Conservation (phyloP, 2,888 invertebrate genomes). For the Blomia tropicalis region DNA sequence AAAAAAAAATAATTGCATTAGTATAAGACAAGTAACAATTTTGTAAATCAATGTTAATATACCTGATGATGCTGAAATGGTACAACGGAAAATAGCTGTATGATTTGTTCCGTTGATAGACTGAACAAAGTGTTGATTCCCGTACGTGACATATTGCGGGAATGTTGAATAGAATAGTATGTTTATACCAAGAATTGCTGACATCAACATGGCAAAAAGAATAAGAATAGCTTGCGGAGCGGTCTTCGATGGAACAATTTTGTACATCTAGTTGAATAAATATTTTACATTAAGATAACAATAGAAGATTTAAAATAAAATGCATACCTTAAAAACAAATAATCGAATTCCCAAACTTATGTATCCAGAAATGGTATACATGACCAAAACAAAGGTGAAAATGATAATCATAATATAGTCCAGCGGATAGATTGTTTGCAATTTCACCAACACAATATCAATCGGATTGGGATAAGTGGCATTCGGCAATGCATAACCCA, state of each 20-base stretch:
- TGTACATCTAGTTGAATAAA: conserved; percentile 35
- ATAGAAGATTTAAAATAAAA: not conserved
- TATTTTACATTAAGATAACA: not conserved
- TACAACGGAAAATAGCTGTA: not conserved
- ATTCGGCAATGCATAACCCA: conserved; percentile 36
- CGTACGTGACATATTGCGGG: conserved; percentile 38
- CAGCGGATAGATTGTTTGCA: conserved; percentile 37
- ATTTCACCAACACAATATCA: conserved; percentile 35
- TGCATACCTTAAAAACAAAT: conserved; percentile 36
- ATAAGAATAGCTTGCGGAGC: conserved; percentile 37
- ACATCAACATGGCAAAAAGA: conserved; percentile 37
- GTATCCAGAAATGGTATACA: conserved; percentile 37
- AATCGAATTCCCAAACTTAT: conserved; percentile 37
- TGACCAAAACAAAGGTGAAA: conserved; percentile 35
- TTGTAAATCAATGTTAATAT: not conserved
- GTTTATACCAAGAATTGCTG: conserved; percentile 37
- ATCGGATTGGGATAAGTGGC: conserved; percentile 36
- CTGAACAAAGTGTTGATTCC: conserved; percentile 35
- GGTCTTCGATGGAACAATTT: conserved; percentile 35
- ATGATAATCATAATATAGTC: conserved; percentile 37
- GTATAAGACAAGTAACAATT: not conserved
- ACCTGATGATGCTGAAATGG: not conserved
- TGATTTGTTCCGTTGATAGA: not conserved
- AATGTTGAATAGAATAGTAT: conserved; percentile 37
- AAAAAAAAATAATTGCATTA: not conserved